A percentile compares a stretch with the other conserved stretches of the same genome.
phyloP scores from a whole-genome alignment of 2,113 vertebrate species.

The Rhabdornis inornatus region DNA sequence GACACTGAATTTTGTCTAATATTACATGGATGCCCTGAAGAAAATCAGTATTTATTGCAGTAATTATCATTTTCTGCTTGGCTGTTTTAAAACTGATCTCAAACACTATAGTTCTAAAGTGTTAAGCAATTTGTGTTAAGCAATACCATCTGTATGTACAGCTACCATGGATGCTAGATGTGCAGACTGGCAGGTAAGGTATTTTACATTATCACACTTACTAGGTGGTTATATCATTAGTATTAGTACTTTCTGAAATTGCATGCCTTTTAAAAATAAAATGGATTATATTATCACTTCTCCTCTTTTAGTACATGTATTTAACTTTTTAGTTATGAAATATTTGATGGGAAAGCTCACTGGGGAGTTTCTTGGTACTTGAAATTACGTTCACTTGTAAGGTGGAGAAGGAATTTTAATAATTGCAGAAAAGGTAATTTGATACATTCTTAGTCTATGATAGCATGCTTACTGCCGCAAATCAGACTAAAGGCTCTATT shows the following conservation, averaged over 20 bases:
- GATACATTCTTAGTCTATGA: slow-evolving; percentile 57
- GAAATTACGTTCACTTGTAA: slow-evolving; percentile 62
- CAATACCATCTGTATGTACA: neutral
- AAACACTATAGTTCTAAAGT: neutral
- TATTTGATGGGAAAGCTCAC: slow-evolving; percentile 62
- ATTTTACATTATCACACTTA: slow-evolving; percentile 31
- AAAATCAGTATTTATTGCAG: slow-evolving; percentile 37
- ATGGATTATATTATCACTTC: slow-evolving; percentile 55
- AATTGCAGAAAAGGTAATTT: slow-evolving; percentile 59
- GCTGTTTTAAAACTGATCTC: slow-evolving; percentile 22
- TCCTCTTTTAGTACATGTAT: slow-evolving; percentile 56
- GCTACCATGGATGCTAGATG: slow-evolving; percentile 33
- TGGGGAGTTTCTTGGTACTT: slow-evolving; percentile 56
- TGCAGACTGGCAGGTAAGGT: slow-evolving; percentile 23
- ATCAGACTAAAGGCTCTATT: slow-evolving; percentile 51
- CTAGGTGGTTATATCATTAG: slow-evolving; percentile 52
- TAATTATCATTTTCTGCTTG: slow-evolving; percentile 30
- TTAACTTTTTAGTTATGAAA: slow-evolving; percentile 66
- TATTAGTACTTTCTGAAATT: slow-evolving; percentile 59
- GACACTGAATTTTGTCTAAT: neutral
- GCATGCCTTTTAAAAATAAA: slow-evolving; percentile 61
- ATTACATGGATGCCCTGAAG: neutral
- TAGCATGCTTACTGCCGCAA: slow-evolving; percentile 37
- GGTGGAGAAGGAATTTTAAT: slow-evolving; percentile 63
- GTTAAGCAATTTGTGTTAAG: slow-evolving; percentile 16